Evolutionary conservation across 64 coral and sea anemone genomes (phyloP), one percentile per base, ranked within the genome.

Genomic region (Astreopora myriophthalma): DNA sequence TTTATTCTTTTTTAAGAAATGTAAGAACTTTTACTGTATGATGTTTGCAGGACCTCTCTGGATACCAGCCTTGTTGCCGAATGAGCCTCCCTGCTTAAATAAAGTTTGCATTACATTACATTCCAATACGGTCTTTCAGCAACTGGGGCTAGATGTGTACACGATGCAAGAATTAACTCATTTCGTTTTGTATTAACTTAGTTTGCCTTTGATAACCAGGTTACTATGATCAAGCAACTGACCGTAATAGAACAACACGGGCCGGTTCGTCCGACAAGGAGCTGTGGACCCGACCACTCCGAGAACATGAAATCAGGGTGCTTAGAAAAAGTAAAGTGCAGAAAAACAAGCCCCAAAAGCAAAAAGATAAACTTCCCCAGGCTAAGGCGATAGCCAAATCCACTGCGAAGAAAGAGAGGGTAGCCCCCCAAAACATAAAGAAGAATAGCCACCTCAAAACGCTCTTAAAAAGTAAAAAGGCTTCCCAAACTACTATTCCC

Each of bases 291-390:
- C 30, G 67, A 73, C 85, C 85, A 22, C 28, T 71, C 29, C 66
- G 48, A 8, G 85, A 87, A 69, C 65, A 57, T 13, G 65, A 73
- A 31, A 5, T 70, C n/a, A 71, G 40, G 8, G 67, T 74, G 5
- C 85, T 74, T 28, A 70, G 70, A 72, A 51, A 80, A 62, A 87
- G 85, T 35, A 87, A 87, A 22, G 85, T 87, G 26, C 85, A 87
- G 20, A 24, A 71, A 30, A 9, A 26, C 22, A 70, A 70, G 40
- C 65, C 57, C 65, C 35, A 19, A 16, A 14, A 55, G 5, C 40
- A 55, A 28, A 20, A 80, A 12, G 44, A 55, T 34, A 29, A 80
- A 55, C 42, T 48, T 25, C 36, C 12, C 1, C 12, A 37, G 19
- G 4, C 13, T 22, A 31, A 37, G 0, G 19, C 1, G 25, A 52